Conservation (phyloP, 2,888 invertebrate species). For the Luperina testacea region DNA sequence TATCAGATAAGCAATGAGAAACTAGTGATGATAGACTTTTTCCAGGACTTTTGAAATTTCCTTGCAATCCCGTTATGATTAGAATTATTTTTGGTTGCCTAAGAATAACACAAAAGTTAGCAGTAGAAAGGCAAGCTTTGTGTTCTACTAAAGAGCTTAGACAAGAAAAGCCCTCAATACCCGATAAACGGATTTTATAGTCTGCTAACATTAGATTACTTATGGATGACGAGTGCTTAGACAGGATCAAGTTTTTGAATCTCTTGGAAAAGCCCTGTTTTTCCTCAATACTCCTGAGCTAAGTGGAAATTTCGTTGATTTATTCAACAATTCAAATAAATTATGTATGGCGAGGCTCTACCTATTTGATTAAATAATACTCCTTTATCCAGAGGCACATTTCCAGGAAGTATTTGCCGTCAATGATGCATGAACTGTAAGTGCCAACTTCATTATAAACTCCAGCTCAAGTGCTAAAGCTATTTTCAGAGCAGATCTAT, state of each 20-base stretch:
- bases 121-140: slow-evolving; percentile 5
- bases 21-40: background rate
- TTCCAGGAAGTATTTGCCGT: slow-evolving; percentile 59
- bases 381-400: slow-evolving; percentile 15
- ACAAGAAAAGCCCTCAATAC: slow-evolving; percentile 17
- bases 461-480: slow-evolving; percentile 53
- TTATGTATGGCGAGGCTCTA: slow-evolving; percentile 5
- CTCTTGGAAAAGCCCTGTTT: slow-evolving; percentile 25
- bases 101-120: background rate
- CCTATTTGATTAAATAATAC: slow-evolving; percentile 29
- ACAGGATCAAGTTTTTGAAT: slow-evolving; percentile 9
- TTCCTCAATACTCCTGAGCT: slow-evolving; percentile 13
- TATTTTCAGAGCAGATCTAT: slow-evolving; percentile 61
- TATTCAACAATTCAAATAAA: slow-evolving; percentile 46
- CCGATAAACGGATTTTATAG: slow-evolving; percentile 22
- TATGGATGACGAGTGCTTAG: slow-evolving; percentile 22
- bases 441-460: slow-evolving; percentile 61
- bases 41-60: background rate
- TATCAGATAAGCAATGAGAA: background rate
- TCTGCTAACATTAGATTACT: slow-evolving; percentile 15
- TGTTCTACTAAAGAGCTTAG: slow-evolving; percentile 5
- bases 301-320: slow-evolving; percentile 35
- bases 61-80: too few relatives aligned
- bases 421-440: slow-evolving; percentile 55
- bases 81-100: background rate